Evolutionary conservation across 2,113 vertebrate species (phyloP), one percentile per base, ranked within the genome.

Genomic region (Tricholaema leucomelas): DNA sequence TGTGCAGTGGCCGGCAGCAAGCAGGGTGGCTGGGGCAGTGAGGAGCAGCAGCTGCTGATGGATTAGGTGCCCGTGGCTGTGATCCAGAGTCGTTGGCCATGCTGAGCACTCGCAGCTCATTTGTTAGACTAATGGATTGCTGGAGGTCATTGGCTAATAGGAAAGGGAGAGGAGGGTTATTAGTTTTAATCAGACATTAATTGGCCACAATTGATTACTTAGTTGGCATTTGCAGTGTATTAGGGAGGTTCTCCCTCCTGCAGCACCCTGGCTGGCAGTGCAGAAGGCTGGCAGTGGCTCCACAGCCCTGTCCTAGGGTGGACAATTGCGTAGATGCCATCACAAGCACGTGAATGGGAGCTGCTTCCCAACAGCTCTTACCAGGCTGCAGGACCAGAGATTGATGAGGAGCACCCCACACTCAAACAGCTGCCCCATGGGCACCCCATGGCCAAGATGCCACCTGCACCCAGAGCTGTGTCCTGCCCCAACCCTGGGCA

Each of bases 121-220:
- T 88, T 61, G 87, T 94, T 92, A 92, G 72, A 65, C 94, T 93
- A 94, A 97, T 96, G 85, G 77, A 85, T 93, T 24, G 91, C 96
- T 93, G 89, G 94, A 95, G 95, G 96, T 95, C 94, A 93, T 85
- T 87, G 2, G 6, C 73, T 83, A 96, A 95, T 90, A 88, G 95
- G 90, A 86, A 75, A 90, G 75, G 72, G 91, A 93, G 81, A 93
- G 92, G 50, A 90, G 77, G 87, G 75, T 80, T 87, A 93, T 95
- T 90, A 76, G 80, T 95, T 96, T 86, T 80, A 94, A 94, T 92
- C 92, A 93, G 92, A 77, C 90, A 58, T 93, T 93, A 96, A 96
- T 93, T 95, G 88, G 85, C 90, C 69, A 7, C 48, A 91, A 95
- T 96, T 36, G 82, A 96, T 97, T 24, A 76, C 77, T 88, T 58